phyloP scores from a whole-genome alignment of 2,113 vertebrate species.

The Erythrocercus mccallii region DNA sequence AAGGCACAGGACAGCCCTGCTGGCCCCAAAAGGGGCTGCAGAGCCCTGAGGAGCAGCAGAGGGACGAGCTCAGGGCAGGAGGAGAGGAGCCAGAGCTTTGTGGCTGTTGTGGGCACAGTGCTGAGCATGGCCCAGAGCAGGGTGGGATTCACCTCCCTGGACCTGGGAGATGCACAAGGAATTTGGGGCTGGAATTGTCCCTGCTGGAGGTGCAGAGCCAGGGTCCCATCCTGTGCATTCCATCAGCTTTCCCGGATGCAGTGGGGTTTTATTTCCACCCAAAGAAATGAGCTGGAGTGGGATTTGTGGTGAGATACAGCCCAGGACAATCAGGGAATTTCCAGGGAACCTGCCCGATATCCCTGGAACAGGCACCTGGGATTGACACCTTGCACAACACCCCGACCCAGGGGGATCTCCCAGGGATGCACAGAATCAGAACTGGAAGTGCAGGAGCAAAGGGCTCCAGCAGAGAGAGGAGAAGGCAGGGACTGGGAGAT shows the following conservation, averaged over 20 bases:
- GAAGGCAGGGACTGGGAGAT: neutral
- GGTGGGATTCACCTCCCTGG: neutral
- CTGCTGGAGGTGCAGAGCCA: neutral
- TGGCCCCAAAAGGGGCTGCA: neutral
- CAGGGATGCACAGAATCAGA: neutral
- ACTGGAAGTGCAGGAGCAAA: neutral
- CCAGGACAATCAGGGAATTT: neutral
- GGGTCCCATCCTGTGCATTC: accelerated
- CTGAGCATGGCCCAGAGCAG: neutral
- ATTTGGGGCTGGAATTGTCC: neutral
- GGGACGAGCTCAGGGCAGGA: neutral
- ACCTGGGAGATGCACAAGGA: accelerated
- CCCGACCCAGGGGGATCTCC: neutral
- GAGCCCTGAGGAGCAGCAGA: neutral
- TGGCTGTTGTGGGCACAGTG: neutral
- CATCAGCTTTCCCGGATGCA: neutral
- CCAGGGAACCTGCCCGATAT: accelerated
- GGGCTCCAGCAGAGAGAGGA: neutral
- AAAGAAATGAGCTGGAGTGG: accelerated
- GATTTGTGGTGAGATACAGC: neutral
- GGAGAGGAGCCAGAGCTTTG: neutral
- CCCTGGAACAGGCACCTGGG: neutral
- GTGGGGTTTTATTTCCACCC: neutral
- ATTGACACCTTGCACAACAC: neutral
- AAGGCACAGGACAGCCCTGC: neutral